Evolutionary conservation across 2,797 vertebrate genomes (phyloP).

Genomic region (Arctocebus calabarensis): DNA sequence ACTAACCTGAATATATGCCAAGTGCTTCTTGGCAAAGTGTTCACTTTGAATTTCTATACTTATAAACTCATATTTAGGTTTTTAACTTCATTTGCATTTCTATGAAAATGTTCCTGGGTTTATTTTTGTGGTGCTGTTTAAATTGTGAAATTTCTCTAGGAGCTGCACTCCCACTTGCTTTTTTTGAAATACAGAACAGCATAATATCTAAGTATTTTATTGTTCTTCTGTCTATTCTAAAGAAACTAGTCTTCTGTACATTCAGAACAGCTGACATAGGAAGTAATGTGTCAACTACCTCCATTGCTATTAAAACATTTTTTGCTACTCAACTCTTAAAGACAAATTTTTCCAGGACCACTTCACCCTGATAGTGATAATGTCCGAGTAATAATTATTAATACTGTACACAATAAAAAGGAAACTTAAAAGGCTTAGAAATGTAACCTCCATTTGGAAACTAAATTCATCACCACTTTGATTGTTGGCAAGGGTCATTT

Average conservation of each 20-base stretch:
- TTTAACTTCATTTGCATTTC: constrained; percentile 39
- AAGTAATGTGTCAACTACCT: not conserved
- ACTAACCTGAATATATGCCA: not conserved
- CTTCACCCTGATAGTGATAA: not conserved
- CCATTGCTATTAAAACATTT: not conserved
- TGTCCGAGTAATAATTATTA: constrained; percentile 44
- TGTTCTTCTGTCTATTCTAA: not conserved
- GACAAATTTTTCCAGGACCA: not conserved
- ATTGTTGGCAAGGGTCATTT: not conserved
- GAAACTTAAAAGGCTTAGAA: constrained; percentile 56
- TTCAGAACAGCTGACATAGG: constrained; percentile 30
- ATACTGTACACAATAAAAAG: constrained; percentile 13
- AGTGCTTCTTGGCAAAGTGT: not conserved
- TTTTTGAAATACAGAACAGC: not conserved
- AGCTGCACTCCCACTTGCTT: not conserved
- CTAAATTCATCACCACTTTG: not conserved
- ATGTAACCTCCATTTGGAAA: constrained; percentile 49
- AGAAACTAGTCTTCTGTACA: not conserved
- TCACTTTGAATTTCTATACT: not conserved
- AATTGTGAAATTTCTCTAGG: not conserved
- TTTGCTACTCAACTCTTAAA: constrained; percentile 45
- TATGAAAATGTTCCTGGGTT: constrained; percentile 4
- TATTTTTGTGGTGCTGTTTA: constrained; percentile 18
- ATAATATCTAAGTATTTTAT: not conserved
- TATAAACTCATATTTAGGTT: not conserved